These are phyloP conservation scores for Micromussa lordhowensis DNA, from an alignment of 92 coral and sea anemone species.

Conservation along the genomic window DNA sequence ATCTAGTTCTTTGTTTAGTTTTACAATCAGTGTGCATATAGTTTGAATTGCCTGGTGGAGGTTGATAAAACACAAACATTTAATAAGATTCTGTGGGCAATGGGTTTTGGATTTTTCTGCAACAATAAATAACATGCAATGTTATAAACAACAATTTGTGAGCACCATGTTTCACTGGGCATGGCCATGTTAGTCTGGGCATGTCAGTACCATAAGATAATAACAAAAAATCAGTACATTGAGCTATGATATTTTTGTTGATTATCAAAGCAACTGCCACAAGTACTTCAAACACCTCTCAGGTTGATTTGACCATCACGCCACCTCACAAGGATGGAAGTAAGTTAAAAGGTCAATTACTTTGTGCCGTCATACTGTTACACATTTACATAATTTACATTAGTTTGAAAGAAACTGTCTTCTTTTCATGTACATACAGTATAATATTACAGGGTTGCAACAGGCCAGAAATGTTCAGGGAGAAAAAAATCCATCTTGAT, in stretches of 20 bases:
- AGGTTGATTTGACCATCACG: not conserved
- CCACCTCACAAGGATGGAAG: slow-evolving; percentile 3
- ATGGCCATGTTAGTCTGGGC: not conserved
- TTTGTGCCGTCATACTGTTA: not conserved
- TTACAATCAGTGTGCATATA: no score
- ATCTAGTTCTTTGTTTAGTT: no score
- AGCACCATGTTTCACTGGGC: not conserved
- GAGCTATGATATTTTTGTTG: not conserved
- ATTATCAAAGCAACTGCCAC: not conserved
- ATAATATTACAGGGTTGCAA: not conserved
- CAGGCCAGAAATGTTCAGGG: not conserved
- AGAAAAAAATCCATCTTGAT: not conserved
- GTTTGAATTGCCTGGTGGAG: no score
- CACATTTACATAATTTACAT: not conserved
- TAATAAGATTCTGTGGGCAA: not conserved
- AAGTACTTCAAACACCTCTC: not conserved
- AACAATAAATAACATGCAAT: not conserved
- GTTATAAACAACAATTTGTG: not conserved
- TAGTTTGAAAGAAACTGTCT: not conserved
- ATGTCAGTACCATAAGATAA: not conserved
- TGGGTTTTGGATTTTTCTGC: not conserved
- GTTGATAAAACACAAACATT: not conserved
- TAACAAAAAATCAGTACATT: not conserved
- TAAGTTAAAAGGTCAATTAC: not conserved
- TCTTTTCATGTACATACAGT: not conserved